phyloP scores from a whole-genome alignment of 2,797 vertebrate species.

The Crocodylus rhombifer region DNA sequence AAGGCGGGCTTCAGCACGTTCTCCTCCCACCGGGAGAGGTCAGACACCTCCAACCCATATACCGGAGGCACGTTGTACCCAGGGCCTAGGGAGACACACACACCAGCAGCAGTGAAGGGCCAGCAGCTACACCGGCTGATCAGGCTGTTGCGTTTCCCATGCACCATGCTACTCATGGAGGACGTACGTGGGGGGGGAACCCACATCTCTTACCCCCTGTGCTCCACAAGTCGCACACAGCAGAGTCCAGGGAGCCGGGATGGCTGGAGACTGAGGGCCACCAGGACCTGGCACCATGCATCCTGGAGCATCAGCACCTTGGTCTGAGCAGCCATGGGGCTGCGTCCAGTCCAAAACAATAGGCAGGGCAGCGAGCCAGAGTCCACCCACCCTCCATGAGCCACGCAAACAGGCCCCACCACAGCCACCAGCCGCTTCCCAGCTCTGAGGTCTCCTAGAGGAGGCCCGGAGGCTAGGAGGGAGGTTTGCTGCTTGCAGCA shows the following conservation, averaged over 20 bases:
- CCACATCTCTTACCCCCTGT: background rate
- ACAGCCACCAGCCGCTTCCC: background rate
- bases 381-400: fast-evolving
- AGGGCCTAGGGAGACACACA: slow-evolving; percentile 82
- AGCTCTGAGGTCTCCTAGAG: background rate
- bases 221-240: background rate
- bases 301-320: background rate
- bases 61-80: slow-evolving; percentile 88
- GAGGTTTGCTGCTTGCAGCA: background rate
- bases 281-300: too few relatives aligned
- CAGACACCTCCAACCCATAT: slow-evolving; percentile 92
- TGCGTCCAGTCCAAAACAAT: background rate
- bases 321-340: background rate
- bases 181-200: background rate
- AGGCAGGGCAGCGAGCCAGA: fast-evolving
- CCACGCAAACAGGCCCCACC: background rate
- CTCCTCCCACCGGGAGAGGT: slow-evolving; percentile 90
- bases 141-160: too few relatives aligned
- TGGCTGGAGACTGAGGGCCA: background rate
- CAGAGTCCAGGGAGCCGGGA: background rate
- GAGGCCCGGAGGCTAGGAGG: background rate
- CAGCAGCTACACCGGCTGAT: background rate
- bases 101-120: background rate
- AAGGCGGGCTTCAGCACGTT: slow-evolving; percentile 90
- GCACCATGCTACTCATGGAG: background rate